phyloP scores from a whole-genome alignment of 2,888 invertebrate species.

The Clivina fossor region DNA sequence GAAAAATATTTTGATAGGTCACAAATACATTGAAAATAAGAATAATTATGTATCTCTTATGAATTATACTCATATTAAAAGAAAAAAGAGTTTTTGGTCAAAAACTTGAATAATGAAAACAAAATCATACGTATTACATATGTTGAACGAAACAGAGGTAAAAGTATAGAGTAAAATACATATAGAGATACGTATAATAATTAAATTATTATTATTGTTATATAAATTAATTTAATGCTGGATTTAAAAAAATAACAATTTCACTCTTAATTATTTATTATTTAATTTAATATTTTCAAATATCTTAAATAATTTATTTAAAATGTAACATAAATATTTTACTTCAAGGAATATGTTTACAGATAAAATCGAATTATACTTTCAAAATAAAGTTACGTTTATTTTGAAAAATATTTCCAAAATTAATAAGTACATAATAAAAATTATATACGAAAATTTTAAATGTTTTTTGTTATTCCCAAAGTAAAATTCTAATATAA shows the following conservation, averaged over 20 bases:
- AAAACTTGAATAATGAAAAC: slow-evolving; percentile 2
- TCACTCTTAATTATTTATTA: no score
- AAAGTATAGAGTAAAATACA: slow-evolving; percentile 17
- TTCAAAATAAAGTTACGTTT: no score
- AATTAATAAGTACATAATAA: no score
- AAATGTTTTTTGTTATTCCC: no score
- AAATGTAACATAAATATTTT: no score
- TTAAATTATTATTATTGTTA: slow-evolving; percentile 12
- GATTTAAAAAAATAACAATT: no score
- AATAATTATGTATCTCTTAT: slow-evolving; percentile 25
- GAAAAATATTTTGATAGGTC: slow-evolving; percentile 23
- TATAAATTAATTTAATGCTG: no score
- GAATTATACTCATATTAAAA: slow-evolving; percentile 22
- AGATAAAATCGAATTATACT: no score
- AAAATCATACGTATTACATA: slow-evolving; percentile 22
- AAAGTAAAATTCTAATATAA: no score
- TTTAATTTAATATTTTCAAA: slow-evolving; percentile 3
- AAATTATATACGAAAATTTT: no score
- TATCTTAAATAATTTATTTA: not conserved
- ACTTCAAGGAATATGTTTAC: no score
- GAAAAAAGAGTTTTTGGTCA: slow-evolving; percentile 19
- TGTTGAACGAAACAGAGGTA: slow-evolving; percentile 7
- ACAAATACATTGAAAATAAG: slow-evolving; percentile 11
- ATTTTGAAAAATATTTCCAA: no score
- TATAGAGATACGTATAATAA: slow-evolving; percentile 26